Conservation (phyloP, 2,113 vertebrate genomes). For the Cyphomyrus discorhynchus region DNA sequence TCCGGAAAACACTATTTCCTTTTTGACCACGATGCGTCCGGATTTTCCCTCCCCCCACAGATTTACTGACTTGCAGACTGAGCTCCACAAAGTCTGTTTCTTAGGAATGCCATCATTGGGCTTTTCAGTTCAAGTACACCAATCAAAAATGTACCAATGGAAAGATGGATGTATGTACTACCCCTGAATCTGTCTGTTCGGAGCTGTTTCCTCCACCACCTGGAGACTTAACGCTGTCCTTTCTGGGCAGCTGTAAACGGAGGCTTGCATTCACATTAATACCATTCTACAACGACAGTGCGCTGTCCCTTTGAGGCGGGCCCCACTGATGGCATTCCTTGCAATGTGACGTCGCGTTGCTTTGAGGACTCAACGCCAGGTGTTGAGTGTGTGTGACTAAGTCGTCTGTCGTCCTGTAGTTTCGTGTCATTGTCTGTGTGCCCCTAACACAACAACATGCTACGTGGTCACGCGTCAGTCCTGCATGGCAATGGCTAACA, state of each 20-base stretch:
- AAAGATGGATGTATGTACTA: background rate
- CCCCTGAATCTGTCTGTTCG: background rate
- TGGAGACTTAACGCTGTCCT: background rate
- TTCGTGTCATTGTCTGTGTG: background rate
- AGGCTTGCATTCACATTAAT: background rate
- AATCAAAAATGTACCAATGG: background rate
- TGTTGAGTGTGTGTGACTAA: slow-evolving; percentile 39
- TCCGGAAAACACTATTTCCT: background rate
- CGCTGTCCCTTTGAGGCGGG: background rate
- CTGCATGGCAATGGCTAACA: background rate
- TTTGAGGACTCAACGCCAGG: slow-evolving; percentile 23
- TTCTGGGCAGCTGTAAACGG: background rate
- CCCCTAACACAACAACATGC: background rate
- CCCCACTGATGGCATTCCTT: slow-evolving; percentile 48
- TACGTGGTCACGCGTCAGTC: background rate
- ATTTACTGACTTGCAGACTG: slow-evolving; percentile 34
- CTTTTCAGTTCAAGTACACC: background rate
- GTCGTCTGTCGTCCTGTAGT: slow-evolving; percentile 13
- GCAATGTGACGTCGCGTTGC: slow-evolving; percentile 41
- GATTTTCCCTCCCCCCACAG: background rate
- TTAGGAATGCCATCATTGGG: slow-evolving; percentile 51
- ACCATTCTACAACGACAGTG: background rate
- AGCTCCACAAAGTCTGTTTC: slow-evolving; percentile 47
- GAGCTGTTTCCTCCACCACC: background rate
- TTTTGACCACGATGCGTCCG: background rate